Evolutionary conservation across 2,888 invertebrate species (phyloP).

Genomic region (Syrphus vitripennis): DNA sequence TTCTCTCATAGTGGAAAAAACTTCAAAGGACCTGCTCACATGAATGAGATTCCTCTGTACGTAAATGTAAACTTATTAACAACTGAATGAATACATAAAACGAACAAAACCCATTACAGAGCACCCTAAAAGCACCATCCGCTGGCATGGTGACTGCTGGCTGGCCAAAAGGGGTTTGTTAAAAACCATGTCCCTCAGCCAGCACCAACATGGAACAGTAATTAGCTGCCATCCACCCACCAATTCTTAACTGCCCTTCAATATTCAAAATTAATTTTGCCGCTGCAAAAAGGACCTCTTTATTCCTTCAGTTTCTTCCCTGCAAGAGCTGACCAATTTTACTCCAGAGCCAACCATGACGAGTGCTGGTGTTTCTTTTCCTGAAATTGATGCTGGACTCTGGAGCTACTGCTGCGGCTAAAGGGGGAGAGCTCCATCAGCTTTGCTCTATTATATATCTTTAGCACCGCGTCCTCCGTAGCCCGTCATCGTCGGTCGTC

Average conservation of each 20-base stretch:
- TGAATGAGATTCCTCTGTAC: slow-evolving; percentile 22
- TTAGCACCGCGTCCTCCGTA: background rate
- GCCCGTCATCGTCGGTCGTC: background rate
- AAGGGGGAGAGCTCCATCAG: background rate
- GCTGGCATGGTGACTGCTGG: background rate
- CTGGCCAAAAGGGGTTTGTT: background rate
- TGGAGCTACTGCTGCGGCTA: background rate
- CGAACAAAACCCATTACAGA: slow-evolving; percentile 26
- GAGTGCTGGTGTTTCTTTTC: background rate
- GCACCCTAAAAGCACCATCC: slow-evolving; percentile 31
- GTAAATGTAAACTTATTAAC: slow-evolving; percentile 42
- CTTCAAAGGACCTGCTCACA: slow-evolving; percentile 53
- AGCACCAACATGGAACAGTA: slow-evolving; percentile 24
- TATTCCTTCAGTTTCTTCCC: background rate
- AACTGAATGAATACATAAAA: slow-evolving; percentile 46
- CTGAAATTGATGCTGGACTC: background rate
- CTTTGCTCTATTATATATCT: slow-evolving; percentile 56
- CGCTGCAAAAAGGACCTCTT: slow-evolving; percentile 29
- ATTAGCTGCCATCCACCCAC: slow-evolving; percentile 60
- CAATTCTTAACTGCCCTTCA: slow-evolving; percentile 57
- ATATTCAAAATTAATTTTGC: slow-evolving; percentile 69
- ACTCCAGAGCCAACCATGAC: slow-evolving; percentile 32
- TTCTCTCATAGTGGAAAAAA: slow-evolving; percentile 36
- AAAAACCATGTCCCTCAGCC: background rate
- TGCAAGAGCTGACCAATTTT: slow-evolving; percentile 55